phyloP scores from a whole-genome alignment of 2,888 invertebrate species.

The Eupithecia insigniata region DNA sequence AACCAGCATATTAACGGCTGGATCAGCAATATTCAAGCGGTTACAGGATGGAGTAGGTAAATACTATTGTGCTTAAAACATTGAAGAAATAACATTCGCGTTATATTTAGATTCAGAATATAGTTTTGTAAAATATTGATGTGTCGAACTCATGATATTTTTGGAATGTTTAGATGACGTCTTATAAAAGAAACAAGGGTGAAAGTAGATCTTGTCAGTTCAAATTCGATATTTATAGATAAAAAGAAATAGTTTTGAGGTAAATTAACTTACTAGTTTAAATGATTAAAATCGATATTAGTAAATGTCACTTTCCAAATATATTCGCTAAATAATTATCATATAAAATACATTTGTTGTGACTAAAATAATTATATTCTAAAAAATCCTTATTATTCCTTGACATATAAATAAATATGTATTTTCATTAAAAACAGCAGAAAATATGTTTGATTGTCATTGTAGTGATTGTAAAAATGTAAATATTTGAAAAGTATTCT shows the following conservation, averaged over 20 bases:
- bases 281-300: slow-evolving; percentile 9
- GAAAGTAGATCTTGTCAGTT: slow-evolving; percentile 24
- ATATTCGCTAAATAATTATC: slow-evolving; percentile 28
- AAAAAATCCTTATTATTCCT: slow-evolving; percentile 19
- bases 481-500: slow-evolving; percentile 18
- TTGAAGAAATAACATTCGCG: slow-evolving; percentile 4
- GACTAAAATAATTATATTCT: slow-evolving; percentile 28
- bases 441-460: slow-evolving; percentile 28
- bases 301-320: slow-evolving; percentile 15
- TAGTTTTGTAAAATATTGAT: slow-evolving; percentile 36
- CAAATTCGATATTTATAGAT: slow-evolving; percentile 11
- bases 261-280: slow-evolving; percentile 11
- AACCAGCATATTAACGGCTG: no score
- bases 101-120: slow-evolving; percentile 20
- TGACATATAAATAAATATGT: slow-evolving; percentile 13
- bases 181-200: slow-evolving; percentile 20
- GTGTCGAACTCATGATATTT: slow-evolving; percentile 38
- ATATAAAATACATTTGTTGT: slow-evolving; percentile 40
- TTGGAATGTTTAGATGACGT: slow-evolving; percentile 43
- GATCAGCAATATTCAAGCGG: no score
- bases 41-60: background rate
- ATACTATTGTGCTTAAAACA: slow-evolving; percentile 17
- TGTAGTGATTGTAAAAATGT: slow-evolving; percentile 27
- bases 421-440: slow-evolving; percentile 23
- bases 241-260: slow-evolving; percentile 19